These are phyloP conservation scores for Cristatella mucedo DNA, from an alignment of 2,888 invertebrate species.

Conservation along the genomic window DNA sequence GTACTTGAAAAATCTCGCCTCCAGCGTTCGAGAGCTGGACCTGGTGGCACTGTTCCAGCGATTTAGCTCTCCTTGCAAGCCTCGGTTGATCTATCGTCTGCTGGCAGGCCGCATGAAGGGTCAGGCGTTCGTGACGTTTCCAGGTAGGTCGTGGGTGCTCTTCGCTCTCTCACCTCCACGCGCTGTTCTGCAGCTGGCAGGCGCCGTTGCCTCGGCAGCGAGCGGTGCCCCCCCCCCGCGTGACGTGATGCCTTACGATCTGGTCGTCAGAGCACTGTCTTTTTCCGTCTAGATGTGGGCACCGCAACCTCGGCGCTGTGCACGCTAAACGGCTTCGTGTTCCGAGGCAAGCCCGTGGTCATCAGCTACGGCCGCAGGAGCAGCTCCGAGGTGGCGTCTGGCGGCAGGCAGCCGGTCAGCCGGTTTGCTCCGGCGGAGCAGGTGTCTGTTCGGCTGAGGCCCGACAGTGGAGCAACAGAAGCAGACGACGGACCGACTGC, in stretches of 20 bases:
- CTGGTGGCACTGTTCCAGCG: constrained; percentile 23
- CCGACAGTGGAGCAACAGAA: no score
- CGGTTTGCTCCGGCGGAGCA: no score
- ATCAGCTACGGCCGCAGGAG: constrained; percentile 31
- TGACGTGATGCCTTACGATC: no score
- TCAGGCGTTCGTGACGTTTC: constrained; percentile 32
- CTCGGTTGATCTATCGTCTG: constrained; percentile 19
- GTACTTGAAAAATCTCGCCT: constrained; percentile 28
- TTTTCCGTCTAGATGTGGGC: constrained; percentile 15
- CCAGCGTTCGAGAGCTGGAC: constrained; percentile 21
- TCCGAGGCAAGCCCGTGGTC: constrained; percentile 26
- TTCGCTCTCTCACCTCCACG: no score
- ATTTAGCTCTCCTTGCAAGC: constrained; percentile 16
- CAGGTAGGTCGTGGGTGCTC: constrained; percentile 19
- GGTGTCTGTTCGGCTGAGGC: no score
- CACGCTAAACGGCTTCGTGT: constrained; percentile 25
- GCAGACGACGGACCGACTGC: no score
- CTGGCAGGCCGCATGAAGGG: constrained; percentile 30
- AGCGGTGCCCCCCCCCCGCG: no score
- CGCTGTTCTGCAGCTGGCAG: no score
- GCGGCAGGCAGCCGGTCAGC: no score
- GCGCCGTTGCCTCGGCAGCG: no score
- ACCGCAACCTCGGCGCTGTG: constrained; percentile 18
- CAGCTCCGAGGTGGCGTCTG: no score
- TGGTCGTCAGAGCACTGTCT: no score